Evolutionary conservation across 2,797 vertebrate genomes (phyloP).

Genomic region (Hemibagrus guttatus): DNA sequence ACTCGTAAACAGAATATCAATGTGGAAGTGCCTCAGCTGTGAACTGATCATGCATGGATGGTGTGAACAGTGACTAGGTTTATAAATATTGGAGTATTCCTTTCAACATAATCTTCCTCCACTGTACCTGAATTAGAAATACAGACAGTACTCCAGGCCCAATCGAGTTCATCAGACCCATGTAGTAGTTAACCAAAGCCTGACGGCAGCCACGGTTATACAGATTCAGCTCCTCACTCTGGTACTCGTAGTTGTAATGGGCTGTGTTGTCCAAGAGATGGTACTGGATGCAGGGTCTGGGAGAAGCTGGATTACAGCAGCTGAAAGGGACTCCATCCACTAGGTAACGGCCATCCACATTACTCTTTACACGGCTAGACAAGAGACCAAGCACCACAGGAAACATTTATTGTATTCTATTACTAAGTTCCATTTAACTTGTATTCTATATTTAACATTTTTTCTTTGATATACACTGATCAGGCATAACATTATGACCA

Average conservation of each 20-base stretch:
- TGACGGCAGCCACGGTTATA: slow-evolving; percentile 85
- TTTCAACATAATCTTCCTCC: neutral
- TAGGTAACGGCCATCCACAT: slow-evolving; percentile 91
- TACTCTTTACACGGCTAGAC: slow-evolving; percentile 91
- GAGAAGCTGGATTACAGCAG: slow-evolving; percentile 95
- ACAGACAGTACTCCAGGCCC: slow-evolving; percentile 81
- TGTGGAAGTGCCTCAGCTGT: neutral
- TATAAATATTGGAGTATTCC: neutral
- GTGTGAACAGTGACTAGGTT: neutral
- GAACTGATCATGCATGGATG: neutral
- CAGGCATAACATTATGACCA: too few relatives aligned
- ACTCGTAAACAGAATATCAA: neutral
- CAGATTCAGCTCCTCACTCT: slow-evolving; percentile 92
- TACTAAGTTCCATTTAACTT: too few relatives aligned
- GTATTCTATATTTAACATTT: too few relatives aligned
- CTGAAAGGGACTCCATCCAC: slow-evolving; percentile 93
- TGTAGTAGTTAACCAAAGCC: slow-evolving; percentile 89
- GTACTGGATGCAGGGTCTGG: slow-evolving; percentile 92
- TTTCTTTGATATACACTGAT: too few relatives aligned
- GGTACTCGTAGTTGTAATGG: slow-evolving; percentile 94
- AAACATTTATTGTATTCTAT: neutral
- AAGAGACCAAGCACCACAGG: neutral
- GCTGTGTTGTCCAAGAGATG: slow-evolving; percentile 90
- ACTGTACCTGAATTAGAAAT: slow-evolving; percentile 88
- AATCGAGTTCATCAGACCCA: slow-evolving; percentile 88